Evolutionary conservation across 2,113 vertebrate genomes (phyloP).

Genomic region (Phyllopteryx taeniolatus): DNA sequence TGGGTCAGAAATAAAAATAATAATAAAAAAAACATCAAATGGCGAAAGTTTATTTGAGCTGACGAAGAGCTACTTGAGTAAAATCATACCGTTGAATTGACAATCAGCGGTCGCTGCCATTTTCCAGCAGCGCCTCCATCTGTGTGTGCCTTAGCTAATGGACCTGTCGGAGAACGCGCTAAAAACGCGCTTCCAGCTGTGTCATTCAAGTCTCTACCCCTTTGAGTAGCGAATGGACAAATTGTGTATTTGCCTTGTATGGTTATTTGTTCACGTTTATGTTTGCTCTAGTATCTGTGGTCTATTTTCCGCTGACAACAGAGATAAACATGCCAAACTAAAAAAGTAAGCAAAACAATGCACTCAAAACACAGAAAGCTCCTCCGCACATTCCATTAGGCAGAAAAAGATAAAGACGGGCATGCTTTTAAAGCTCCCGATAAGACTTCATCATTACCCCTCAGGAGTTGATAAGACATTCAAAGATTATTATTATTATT

Average conservation of each 20-base stretch:
- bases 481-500: slow-evolving; percentile 40
- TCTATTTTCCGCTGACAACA: slow-evolving; percentile 57
- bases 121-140: slow-evolving; percentile 59
- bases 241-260: slow-evolving; percentile 34
- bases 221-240: slow-evolving; percentile 14
- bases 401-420: slow-evolving; percentile 23
- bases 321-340: slow-evolving; percentile 53
- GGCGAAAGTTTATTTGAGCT: slow-evolving; percentile 37
- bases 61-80: slow-evolving; percentile 23
- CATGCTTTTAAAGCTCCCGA: slow-evolving; percentile 18
- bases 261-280: slow-evolving; percentile 53
- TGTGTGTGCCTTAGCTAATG: slow-evolving; percentile 58
- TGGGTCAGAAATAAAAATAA: slow-evolving; percentile 19
- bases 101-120: slow-evolving; percentile 32
- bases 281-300: slow-evolving; percentile 36
- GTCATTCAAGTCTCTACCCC: slow-evolving; percentile 30
- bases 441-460: slow-evolving; percentile 33
- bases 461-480: slow-evolving; percentile 32
- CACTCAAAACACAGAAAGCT: slow-evolving; percentile 11
- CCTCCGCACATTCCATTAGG: slow-evolving; percentile 20
- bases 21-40: slow-evolving; percentile 21
- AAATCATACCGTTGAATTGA: not conserved
- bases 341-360: slow-evolving; percentile 48
- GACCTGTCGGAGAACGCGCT: slow-evolving; percentile 52
- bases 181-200: slow-evolving; percentile 58